phyloP scores from a whole-genome alignment of 1,140 invertebrate species.

The Sweltsa coloradensis region DNA sequence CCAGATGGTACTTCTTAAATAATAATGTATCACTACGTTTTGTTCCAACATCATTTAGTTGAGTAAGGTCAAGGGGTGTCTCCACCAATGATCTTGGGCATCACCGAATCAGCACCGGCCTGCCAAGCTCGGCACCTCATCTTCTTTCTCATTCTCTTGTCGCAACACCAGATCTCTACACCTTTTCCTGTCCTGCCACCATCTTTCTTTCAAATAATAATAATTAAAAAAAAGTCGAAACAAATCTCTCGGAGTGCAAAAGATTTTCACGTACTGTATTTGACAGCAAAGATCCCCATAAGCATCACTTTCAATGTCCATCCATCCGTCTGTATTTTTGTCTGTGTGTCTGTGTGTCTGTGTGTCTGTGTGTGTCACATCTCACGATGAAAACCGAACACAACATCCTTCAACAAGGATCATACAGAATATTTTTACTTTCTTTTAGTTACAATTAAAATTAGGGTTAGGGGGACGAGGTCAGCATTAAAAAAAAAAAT shows the following conservation, averaged over 20 bases:
- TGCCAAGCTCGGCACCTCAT: neutral
- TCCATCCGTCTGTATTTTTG: neutral
- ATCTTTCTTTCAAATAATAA: neutral
- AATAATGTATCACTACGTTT: too few species aligned
- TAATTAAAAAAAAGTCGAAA: neutral
- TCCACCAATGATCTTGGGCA: too few species aligned
- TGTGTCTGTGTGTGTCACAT: neutral
- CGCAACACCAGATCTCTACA: neutral
- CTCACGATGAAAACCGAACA: too few species aligned
- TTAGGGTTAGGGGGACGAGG: too few species aligned
- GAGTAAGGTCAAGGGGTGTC: too few species aligned
- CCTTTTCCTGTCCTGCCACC: neutral
- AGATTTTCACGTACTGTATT: neutral
- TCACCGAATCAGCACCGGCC: neutral
- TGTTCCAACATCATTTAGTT: too few species aligned
- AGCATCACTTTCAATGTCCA: neutral
- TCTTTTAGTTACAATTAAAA: neutral
- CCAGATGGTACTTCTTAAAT: too few species aligned
- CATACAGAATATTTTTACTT: neutral
- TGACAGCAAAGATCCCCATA: neutral
- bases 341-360: neutral
- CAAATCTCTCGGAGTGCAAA: neutral
- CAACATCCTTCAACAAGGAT: neutral
- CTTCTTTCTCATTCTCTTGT: neutral
- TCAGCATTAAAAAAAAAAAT: conserved; percentile 3